These are phyloP conservation scores for Camelus dromedarius DNA, from an alignment of 2,113 vertebrate species.

Conservation along the genomic window DNA sequence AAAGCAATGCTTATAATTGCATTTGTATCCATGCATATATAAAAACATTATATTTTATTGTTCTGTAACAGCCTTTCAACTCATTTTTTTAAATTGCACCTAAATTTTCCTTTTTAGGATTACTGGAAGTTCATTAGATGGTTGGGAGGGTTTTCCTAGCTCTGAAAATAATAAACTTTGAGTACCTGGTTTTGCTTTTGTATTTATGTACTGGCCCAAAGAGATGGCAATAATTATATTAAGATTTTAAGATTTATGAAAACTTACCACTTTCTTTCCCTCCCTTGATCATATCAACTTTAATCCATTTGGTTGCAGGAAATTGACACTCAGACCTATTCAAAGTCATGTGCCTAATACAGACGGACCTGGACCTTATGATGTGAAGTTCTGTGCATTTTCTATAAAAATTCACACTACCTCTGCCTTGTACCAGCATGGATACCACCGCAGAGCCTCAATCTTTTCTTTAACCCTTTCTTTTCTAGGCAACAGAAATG, in stretches of 20 bases:
- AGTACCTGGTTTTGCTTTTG: slow-evolving; percentile 17
- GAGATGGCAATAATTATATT: not conserved
- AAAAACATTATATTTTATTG: not conserved
- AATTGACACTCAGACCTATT: not conserved
- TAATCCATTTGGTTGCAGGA: not conserved
- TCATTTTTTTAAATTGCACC: slow-evolving; percentile 35
- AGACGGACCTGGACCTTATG: not conserved
- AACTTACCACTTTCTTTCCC: not conserved
- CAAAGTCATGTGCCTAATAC: not conserved
- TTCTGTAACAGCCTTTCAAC: slow-evolving; percentile 22
- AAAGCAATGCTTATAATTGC: slow-evolving; percentile 39
- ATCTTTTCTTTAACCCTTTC: not conserved
- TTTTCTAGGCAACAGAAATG: not conserved
- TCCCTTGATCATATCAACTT: not conserved
- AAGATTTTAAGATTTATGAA: slow-evolving; percentile 27
- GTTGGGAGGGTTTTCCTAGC: not conserved
- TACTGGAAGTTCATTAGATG: not conserved
- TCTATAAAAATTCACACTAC: not conserved
- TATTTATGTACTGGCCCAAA: not conserved
- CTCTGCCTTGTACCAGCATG: not conserved
- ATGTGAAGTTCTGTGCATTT: not conserved
- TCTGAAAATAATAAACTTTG: slow-evolving; percentile 17
- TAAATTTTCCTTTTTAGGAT: not conserved
- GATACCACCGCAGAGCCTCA: not conserved
- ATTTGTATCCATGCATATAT: not conserved